Conservation (phyloP, 2,113 vertebrate species). For the Callorhinus ursinus region DNA sequence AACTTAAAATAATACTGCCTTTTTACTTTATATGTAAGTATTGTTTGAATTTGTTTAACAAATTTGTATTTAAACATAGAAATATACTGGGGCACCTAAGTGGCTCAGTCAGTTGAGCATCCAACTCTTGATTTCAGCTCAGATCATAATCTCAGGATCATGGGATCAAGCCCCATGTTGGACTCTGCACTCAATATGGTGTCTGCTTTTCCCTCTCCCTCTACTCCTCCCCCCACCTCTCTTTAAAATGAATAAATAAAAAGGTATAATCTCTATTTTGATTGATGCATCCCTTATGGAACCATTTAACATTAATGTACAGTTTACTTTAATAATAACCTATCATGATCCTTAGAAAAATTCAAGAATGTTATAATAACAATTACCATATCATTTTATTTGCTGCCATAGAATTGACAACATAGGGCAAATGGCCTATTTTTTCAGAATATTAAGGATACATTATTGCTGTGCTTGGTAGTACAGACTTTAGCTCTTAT, state of each 20-base stretch:
- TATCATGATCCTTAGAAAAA: background rate
- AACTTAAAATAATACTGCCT: background rate
- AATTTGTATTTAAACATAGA: conserved; percentile 5
- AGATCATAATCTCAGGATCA: background rate
- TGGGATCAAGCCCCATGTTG: background rate
- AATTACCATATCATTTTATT: background rate
- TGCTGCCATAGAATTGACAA: background rate
- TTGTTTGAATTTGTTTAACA: background rate
- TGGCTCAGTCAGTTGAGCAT: background rate
- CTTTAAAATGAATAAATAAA: background rate
- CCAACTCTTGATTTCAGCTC: background rate
- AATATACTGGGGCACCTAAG: background rate
- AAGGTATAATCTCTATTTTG: background rate
- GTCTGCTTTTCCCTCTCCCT: background rate
- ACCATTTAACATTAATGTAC: background rate
- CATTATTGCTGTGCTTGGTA: background rate
- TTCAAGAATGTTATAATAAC: background rate
- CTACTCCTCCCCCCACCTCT: background rate
- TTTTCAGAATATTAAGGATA: background rate
- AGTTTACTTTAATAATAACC: background rate
- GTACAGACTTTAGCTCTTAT: background rate
- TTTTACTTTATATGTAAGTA: background rate
- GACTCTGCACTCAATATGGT: background rate
- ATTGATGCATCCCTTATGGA: background rate
- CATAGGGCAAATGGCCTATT: background rate